Conservation (phyloP, 2,113 vertebrate species). For the Pseudolaguvia tuberculata region DNA sequence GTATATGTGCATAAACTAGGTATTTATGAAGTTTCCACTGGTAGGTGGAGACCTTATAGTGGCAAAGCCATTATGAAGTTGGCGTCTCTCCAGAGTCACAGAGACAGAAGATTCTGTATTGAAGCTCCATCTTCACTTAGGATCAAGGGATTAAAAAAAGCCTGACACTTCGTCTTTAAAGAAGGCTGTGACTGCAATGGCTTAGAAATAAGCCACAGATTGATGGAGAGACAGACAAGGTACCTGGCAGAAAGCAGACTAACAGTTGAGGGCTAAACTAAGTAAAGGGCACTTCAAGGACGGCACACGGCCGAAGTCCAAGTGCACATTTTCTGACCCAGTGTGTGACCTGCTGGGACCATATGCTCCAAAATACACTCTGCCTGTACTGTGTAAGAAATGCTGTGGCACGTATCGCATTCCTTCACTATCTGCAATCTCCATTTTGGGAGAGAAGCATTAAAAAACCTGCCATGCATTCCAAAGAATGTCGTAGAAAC, state of each 20-base stretch:
- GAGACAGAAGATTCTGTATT: not conserved
- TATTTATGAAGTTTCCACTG: slow-evolving; percentile 4
- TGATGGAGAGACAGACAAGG: not conserved
- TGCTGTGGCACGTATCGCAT: not conserved
- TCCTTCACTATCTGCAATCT: slow-evolving; percentile 28
- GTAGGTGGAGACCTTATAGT: slow-evolving; percentile 20
- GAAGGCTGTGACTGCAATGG: slow-evolving; percentile 14
- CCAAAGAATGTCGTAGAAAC: slow-evolving; percentile 46
- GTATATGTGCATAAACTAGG: slow-evolving; percentile 14
- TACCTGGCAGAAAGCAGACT: not conserved
- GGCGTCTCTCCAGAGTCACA: slow-evolving; percentile 26
- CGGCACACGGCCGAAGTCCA: not conserved
- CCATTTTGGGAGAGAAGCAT: slow-evolving; percentile 9
- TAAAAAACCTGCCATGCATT: slow-evolving; percentile 26
- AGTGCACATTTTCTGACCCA: slow-evolving; percentile 25
- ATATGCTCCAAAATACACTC: slow-evolving; percentile 30
- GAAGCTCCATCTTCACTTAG: slow-evolving; percentile 31
- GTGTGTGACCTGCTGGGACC: slow-evolving; percentile 39
- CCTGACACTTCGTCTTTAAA: slow-evolving; percentile 29
- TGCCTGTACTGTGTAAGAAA: not conserved
- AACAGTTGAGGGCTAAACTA: not conserved
- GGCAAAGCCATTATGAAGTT: slow-evolving; percentile 9
- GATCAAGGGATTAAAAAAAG: slow-evolving; percentile 39
- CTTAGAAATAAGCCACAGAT: not conserved
- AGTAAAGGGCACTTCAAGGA: slow-evolving; percentile 26